phyloP scores from a whole-genome alignment of 1,140 invertebrate genomes.

The Daktulosphaira vitifoliae region DNA sequence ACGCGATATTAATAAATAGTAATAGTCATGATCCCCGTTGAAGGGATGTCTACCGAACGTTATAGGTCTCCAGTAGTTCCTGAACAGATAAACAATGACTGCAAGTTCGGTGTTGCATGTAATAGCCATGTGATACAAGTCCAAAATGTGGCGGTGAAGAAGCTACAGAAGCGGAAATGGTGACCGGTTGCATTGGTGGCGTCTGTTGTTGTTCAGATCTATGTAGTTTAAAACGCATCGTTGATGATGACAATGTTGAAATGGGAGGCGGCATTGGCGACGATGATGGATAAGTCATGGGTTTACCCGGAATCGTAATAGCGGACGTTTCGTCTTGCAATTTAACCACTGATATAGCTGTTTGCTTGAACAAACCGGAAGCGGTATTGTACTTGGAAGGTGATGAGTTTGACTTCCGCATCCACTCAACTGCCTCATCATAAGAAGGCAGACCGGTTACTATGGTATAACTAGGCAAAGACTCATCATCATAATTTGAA shows the following conservation, averaged over 20 bases:
- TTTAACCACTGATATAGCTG: too few relatives aligned
- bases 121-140: conserved; percentile 7
- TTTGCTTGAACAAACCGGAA: too few relatives aligned
- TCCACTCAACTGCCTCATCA: conserved; percentile 51
- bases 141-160: not conserved
- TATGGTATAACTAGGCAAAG: conserved; percentile 53
- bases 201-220: too few relatives aligned
- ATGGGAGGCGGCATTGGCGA: too few relatives aligned
- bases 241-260: too few relatives aligned
- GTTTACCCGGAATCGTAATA: too few relatives aligned
- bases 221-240: too few relatives aligned
- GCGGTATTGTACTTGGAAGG: not conserved
- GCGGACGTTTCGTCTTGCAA: not conserved
- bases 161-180: not conserved
- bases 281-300: too few relatives aligned
- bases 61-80: conserved; percentile 20
- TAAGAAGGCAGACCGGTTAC: conserved; percentile 54
- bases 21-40: too few relatives aligned
- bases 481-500: conserved; percentile 44
- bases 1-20: too few relatives aligned
- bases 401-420: not conserved
- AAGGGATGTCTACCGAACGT: conserved; percentile 22
- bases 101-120: conserved; percentile 11
- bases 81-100: conserved; percentile 24
- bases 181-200: too few relatives aligned